These are phyloP conservation scores for Macrosiphum euphorbiae DNA, from an alignment of 2,888 invertebrate species.

Conservation along the genomic window DNA sequence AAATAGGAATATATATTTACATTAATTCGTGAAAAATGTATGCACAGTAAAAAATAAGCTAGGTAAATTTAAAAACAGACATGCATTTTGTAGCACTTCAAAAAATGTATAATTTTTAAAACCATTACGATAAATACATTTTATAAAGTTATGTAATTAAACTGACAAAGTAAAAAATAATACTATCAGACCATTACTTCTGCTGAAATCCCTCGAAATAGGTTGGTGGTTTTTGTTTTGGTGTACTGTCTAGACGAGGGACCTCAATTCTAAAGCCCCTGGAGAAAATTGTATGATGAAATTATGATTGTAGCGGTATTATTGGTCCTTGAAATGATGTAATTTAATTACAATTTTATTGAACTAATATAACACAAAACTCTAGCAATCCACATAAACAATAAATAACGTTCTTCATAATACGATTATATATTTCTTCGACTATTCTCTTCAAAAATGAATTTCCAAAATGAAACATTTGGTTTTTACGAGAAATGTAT, in stretches of 20 bases:
- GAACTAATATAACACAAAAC: constrained; percentile 46
- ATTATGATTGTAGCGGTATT: constrained; percentile 38
- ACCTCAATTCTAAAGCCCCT: constrained; percentile 6
- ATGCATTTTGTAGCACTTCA: not conserved
- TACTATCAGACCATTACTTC: not conserved
- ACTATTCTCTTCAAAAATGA: constrained; percentile 8
- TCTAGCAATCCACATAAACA: constrained; percentile 41
- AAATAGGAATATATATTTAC: not conserved
- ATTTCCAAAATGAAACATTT: constrained; percentile 1
- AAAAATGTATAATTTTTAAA: not conserved
- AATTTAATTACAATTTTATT: constrained; percentile 57
- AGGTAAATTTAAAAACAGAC: not conserved
- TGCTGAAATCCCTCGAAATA: not conserved
- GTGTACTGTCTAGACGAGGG: constrained; percentile 1
- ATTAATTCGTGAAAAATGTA: not conserved
- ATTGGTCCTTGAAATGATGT: constrained; percentile 34
- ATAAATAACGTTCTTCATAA: constrained; percentile 48
- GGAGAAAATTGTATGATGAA: constrained; percentile 37
- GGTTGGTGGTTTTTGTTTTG: constrained; percentile 5
- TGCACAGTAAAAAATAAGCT: too few relatives aligned
- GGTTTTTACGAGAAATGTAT: not conserved
- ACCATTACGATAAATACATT: not conserved
- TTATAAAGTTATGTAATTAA: not conserved
- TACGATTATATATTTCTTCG: constrained; percentile 36
- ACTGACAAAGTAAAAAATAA: not conserved